These are phyloP conservation scores for Psammodynastes pulverulentus DNA, from an alignment of 2,113 vertebrate species.

Conservation along the genomic window DNA sequence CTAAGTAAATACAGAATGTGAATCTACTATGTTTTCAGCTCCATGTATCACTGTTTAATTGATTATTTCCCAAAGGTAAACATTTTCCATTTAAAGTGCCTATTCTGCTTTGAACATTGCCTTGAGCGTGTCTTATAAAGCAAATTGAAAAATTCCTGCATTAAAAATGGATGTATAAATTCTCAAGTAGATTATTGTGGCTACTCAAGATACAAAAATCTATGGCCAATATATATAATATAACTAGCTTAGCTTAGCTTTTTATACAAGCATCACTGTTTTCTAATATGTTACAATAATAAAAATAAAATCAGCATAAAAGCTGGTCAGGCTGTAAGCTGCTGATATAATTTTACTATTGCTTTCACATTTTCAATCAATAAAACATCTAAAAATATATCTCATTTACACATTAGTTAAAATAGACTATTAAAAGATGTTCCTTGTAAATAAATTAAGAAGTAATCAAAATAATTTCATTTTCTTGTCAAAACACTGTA, in stretches of 20 bases:
- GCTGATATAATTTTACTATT: background rate
- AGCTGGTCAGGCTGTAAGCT: background rate
- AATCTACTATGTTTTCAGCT: background rate
- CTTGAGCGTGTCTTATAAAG: background rate
- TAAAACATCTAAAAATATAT: slow-evolving; percentile 16
- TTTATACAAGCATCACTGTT: background rate
- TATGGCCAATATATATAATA: background rate
- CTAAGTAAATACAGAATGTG: background rate
- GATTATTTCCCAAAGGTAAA: background rate
- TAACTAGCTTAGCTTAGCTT: background rate
- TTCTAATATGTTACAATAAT: background rate
- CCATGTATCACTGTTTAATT: background rate
- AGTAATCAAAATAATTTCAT: slow-evolving; percentile 4
- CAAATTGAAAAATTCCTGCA: background rate
- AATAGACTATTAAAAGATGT: background rate
- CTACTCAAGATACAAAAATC: background rate
- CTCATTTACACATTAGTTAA: slow-evolving; percentile 27
- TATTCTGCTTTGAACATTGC: background rate
- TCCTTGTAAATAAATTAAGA: slow-evolving; percentile 33
- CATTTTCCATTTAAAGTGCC: background rate
- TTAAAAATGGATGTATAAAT: background rate
- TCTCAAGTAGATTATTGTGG: background rate
- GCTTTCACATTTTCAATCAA: background rate
- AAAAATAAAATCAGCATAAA: background rate
- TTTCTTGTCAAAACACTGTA: background rate